Conservation (phyloP, 1,140 invertebrate species). For the Diachasmimorpha longicaudata region DNA sequence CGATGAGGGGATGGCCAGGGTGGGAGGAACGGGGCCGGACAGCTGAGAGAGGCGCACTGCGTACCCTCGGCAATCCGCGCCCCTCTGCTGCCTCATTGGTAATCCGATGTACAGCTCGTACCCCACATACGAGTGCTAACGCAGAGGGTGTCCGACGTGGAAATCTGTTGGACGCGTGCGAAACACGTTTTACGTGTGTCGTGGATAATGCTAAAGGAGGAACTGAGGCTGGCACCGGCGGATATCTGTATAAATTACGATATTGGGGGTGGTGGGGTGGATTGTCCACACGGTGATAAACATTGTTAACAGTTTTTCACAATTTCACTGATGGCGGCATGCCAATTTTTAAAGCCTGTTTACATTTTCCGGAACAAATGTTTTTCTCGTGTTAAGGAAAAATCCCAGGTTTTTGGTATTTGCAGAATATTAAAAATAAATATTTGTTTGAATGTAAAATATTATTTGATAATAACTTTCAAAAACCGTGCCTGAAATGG, state of each 20-base stretch:
- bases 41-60: not conserved
- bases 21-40: not conserved
- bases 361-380: too few relatives aligned
- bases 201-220: slow-evolving; percentile 26
- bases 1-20: not conserved
- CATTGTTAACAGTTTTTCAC: too few relatives aligned
- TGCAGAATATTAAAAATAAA: too few relatives aligned
- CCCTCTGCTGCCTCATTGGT: slow-evolving; percentile 41
- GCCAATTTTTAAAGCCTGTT: too few relatives aligned
- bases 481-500: too few relatives aligned
- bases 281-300: not conserved
- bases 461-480: too few relatives aligned
- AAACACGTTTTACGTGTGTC: slow-evolving; percentile 34
- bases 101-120: slow-evolving; percentile 34
- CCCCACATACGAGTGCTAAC: not conserved
- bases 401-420: too few relatives aligned
- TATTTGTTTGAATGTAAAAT: too few relatives aligned
- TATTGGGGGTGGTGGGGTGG: not conserved
- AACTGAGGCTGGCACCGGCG: not conserved
- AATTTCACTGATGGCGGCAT: too few relatives aligned
- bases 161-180: slow-evolving; percentile 29
- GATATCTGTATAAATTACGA: not conserved
- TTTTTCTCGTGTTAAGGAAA: too few relatives aligned
- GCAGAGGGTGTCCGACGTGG: not conserved
- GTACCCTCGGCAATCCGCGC: not conserved